phyloP scores from a whole-genome alignment of 2,797 vertebrate genomes.

The Anniella stebbinsi region DNA sequence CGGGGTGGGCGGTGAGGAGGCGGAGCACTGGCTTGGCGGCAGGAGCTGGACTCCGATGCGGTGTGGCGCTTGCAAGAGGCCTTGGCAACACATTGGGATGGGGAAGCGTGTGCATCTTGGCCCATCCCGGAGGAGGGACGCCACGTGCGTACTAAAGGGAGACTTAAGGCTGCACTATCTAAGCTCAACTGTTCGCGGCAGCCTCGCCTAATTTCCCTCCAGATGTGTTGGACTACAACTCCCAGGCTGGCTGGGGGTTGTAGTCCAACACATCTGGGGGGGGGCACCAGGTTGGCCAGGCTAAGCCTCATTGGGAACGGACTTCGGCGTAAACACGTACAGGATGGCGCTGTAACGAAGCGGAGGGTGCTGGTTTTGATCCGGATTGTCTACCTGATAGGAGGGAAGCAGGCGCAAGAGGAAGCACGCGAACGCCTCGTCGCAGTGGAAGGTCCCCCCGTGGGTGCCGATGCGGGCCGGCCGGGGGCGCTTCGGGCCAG shows the following conservation, averaged over 20 bases:
- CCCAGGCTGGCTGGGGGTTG: neutral
- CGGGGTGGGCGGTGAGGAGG: too few relatives aligned
- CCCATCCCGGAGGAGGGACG: too few relatives aligned
- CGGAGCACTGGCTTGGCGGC: neutral
- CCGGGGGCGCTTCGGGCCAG: constrained; percentile 30
- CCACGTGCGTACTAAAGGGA: neutral
- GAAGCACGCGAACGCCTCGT: constrained; percentile 92
- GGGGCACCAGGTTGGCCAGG: neutral
- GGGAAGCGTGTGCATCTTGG: neutral
- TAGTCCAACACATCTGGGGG: neutral
- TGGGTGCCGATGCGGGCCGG: constrained; percentile 88
- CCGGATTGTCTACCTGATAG: constrained; percentile 83
- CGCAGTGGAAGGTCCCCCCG: constrained; percentile 94
- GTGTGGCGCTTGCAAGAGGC: neutral
- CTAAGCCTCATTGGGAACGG: neutral
- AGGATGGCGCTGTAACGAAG: neutral
- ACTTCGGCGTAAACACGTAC: neutral
- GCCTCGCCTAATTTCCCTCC: too few relatives aligned
- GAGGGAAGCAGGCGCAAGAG: constrained; percentile 88
- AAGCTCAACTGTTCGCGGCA: too few relatives aligned
- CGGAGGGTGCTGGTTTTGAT: too few relatives aligned
- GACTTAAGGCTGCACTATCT: neutral
- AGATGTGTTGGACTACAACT: neutral
- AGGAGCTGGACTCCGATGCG: neutral
- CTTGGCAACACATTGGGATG: neutral